Base-by-base conservation (phyloP, 2,113 vertebrate genomes). In the Rhinolophus ferrumequinum region DNA sequence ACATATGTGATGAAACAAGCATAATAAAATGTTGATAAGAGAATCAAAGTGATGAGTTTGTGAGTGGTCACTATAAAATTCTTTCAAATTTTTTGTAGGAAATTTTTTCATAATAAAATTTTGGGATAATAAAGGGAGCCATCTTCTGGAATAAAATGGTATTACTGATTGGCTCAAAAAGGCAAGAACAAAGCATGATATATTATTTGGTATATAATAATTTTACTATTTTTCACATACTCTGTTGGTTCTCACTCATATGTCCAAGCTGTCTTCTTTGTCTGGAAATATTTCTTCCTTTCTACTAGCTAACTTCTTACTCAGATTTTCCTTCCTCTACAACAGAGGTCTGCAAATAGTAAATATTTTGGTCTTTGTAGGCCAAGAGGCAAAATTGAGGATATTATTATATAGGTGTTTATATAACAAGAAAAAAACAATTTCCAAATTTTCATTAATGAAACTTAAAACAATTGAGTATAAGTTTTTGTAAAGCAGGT, bases 131-230 rank as follows among this genome's bases (percentile, higher is more conserved):
- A 64, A 93, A 87, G 62, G 58, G 80, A n/a, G 96, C 85, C 96
- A 96, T 94, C 96, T 97, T 88, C 70, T 93, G 97, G 97, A 88
- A 84, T 72, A 88, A 79, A 73, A 5, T 85, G 66, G 72, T 85
- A 95, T 95, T 94, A 75, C 88, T 77, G 28, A 69, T 93, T 67
- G 70, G 5, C 64, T 95, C 28, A 60, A 56, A 90, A 92, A 38
- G 19, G 14, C 30, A 44, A 75, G 11, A 13, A 62, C 16, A 47
- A 73, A 75, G 6, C 2, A 10, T 30, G 19, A 0, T 52, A 9
- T 26, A 19, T 69, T 14, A 47, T 24, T 79, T 47, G 7, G 1
- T 73, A 18, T n/a, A 41, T 64, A 72, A 28, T 72, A 64, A 15
- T 16, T 84, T 50, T 67, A 41, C 44, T 77, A 16, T 24, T 88